Conservation (phyloP, 2,113 vertebrate species). For the Phalacrocorax aristotelis region DNA sequence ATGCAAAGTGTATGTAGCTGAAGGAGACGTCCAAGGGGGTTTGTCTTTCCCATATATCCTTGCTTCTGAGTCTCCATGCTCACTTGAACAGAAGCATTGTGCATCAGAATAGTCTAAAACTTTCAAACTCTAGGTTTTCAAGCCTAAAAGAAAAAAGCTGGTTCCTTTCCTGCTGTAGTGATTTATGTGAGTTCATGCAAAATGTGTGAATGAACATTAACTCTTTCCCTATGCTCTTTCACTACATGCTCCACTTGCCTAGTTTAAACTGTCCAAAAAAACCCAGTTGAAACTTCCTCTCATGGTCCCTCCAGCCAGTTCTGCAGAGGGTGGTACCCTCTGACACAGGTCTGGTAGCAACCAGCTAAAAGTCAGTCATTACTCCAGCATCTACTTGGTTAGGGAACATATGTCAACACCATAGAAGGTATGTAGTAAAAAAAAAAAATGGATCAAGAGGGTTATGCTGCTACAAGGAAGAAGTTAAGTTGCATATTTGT, state of each 20-base stretch:
- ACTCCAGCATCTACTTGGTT: not conserved
- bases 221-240: not conserved
- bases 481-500: not conserved
- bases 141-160: not conserved
- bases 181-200: not conserved
- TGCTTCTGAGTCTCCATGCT: not conserved
- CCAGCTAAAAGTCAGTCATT: not conserved
- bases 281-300: not conserved
- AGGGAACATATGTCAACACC: not conserved
- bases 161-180: not conserved
- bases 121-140: not conserved
- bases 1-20: accelerated
- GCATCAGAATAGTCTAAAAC: not conserved
- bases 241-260: not conserved
- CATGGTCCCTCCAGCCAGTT: not conserved
- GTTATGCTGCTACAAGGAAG: not conserved
- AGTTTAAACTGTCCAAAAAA: not conserved
- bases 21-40: not conserved
- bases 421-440: not conserved
- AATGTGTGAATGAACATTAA: not conserved
- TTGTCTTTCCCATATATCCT: not conserved
- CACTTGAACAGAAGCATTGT: not conserved
- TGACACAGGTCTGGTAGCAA: not conserved
- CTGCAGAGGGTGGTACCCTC: not conserved
- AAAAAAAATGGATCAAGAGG: not conserved